Base-by-base conservation (phyloP, 1,140 invertebrate genomes). In the Camponotus vicinus region DNA sequence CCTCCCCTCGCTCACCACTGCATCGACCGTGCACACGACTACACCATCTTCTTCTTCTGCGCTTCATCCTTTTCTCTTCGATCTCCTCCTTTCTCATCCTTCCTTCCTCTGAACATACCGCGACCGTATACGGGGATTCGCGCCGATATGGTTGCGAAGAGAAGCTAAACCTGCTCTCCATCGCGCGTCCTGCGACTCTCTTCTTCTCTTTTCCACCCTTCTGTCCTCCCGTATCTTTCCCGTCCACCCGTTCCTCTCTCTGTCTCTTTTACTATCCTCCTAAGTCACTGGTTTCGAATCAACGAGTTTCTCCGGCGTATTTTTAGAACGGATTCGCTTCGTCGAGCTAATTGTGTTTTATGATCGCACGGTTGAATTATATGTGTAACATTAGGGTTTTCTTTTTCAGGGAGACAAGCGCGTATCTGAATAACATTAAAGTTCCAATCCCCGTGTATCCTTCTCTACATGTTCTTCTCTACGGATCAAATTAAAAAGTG, bases 61-160 rank as follows among this genome's bases (percentile, higher is more conserved):
- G 88, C 83, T 64, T 82, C 70, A 40, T 42, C 42, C 64, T 21
- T 52, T 75, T 40, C 37, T 64, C 32, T 52, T 59, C 63, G 67
- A 70, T 66, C 45, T 75, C 52, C 42, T 37, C 78, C 55, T 40
- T 67, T 71, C 79, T 78, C 52, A 57, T 77, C 45, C 61, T 73
- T 83, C 34, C 80, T 67, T 37, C 70, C 61, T 52, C 40, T 15
- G 49, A 52, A 69, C 78, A 21, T 55, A 61, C 21, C 32, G 82
- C 85, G 78, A 69, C 93, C 93, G 92, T 93, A 94, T 94, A 93
- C 86, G 89, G 93, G 92, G 92, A 93, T 89, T 92, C 88, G 87
- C 87, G 70, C 75, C 75, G 91, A 89, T 90, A 91, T 90, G 92
- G 80, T 92, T 85, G 90, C 88, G 93, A 94, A 92, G 49, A 52